Conservation (phyloP, 2,888 invertebrate genomes). For the Drosophila antonietae region DNA sequence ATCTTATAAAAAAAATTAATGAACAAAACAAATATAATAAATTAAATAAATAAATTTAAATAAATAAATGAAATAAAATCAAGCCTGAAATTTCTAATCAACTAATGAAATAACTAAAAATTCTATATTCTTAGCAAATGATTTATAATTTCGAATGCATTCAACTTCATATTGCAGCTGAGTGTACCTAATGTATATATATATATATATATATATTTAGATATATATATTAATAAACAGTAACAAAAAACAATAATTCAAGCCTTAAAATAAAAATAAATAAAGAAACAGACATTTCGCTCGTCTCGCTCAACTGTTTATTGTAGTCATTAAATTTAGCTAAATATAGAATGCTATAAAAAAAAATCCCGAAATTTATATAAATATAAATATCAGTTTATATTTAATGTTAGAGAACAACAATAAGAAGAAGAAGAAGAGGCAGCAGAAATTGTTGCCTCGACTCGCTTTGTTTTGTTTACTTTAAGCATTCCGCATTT, state of each 20-base stretch:
- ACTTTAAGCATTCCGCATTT: conserved; percentile 37
- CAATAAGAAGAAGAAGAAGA: neutral
- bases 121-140: no score
- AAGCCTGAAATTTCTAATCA: no score
- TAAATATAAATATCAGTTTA: conserved; percentile 52
- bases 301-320: conserved; percentile 12
- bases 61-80: no score
- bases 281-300: neutral
- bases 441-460: neutral
- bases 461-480: conserved; percentile 36
- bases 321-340: conserved; percentile 7
- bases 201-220: neutral
- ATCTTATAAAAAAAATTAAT: no score
- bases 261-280: neutral
- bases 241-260: conserved; percentile 11
- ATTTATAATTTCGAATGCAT: no score
- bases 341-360: conserved; percentile 27
- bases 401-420: conserved; percentile 32
- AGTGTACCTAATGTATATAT: no score
- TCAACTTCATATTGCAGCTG: no score
- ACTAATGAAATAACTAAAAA: no score
- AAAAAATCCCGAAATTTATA: conserved; percentile 20
- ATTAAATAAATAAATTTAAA: no score
- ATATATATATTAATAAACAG: neutral
- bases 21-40: no score